Evolutionary conservation across 2,113 vertebrate species (phyloP).

Genomic region (Cairina moschata): DNA sequence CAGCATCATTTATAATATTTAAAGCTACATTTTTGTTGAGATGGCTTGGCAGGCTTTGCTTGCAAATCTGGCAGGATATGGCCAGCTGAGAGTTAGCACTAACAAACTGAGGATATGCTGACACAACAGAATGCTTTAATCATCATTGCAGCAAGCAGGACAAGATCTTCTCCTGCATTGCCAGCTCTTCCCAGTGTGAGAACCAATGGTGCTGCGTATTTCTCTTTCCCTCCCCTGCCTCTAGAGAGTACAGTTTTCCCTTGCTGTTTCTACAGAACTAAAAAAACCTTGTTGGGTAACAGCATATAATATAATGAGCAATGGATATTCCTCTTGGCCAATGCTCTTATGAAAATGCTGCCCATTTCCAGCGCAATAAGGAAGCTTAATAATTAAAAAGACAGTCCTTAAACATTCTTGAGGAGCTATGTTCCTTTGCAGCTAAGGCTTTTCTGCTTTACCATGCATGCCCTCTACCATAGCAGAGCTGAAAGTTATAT

Average conservation of each 20-base stretch:
- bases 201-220: constrained; percentile 73
- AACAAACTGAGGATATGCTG: constrained; percentile 89
- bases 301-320: constrained; percentile 38
- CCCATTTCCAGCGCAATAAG: constrained; percentile 30
- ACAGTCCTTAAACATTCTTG: neutral
- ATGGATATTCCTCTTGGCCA: constrained; percentile 70
- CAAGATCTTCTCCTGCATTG: constrained; percentile 77
- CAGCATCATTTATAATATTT: constrained; percentile 77
- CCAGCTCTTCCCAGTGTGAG: constrained; percentile 82
- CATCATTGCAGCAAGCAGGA: constrained; percentile 80
- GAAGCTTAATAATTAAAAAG: constrained; percentile 34
- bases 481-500: neutral
- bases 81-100: constrained; percentile 85
- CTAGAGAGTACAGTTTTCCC: constrained; percentile 64
- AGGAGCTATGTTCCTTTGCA: neutral
- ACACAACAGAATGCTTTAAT: constrained; percentile 91
- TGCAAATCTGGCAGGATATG: constrained; percentile 86
- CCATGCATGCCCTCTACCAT: neutral
- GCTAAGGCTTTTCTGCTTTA: neutral
- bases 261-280: constrained; percentile 54
- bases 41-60: constrained; percentile 83
- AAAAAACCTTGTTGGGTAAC: constrained; percentile 65
- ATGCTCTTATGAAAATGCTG: constrained; percentile 36
- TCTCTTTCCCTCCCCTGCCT: constrained; percentile 80
- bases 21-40: constrained; percentile 80